A percentile compares a stretch with the other conserved stretches of the same genome.
These are phyloP conservation scores for Drosophila silvestris DNA, from an alignment of 2,888 invertebrate genomes.

Conservation along the genomic window DNA sequence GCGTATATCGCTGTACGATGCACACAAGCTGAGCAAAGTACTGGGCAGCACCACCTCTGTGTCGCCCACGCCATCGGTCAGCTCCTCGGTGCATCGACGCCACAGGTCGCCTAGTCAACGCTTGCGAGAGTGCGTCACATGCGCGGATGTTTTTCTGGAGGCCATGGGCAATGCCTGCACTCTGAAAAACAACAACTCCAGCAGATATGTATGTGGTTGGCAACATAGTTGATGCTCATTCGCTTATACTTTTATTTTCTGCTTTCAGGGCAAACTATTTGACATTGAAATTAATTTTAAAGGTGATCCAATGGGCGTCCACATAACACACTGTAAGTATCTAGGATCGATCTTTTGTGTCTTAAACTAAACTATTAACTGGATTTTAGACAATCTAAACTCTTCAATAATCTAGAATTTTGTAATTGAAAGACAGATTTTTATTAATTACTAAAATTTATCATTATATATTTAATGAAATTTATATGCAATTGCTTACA, in stretches of 20 bases:
- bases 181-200: constrained; percentile 94
- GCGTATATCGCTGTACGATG: constrained; percentile 84
- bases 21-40: constrained; percentile 80
- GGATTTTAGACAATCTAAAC: neutral
- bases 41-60: constrained; percentile 58
- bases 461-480: neutral
- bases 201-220: constrained; percentile 91
- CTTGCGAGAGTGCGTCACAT: constrained; percentile 90
- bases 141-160: constrained; percentile 93
- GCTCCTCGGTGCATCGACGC: constrained; percentile 66
- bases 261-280: constrained; percentile 92
- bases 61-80: constrained; percentile 65
- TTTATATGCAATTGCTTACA: constrained; percentile 31
- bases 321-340: constrained; percentile 94
- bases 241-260: neutral
- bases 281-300: constrained; percentile 96
- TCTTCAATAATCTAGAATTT: neutral
- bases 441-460: neutral
- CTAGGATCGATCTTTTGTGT: neutral
- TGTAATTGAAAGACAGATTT: neutral
- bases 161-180: constrained; percentile 97
- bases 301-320: constrained; percentile 95
- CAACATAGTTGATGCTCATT: neutral
- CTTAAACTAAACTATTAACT: neutral
- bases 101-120: constrained; percentile 79